phyloP scores from a whole-genome alignment of 2,113 vertebrate genomes.

The Uria lomvia region DNA sequence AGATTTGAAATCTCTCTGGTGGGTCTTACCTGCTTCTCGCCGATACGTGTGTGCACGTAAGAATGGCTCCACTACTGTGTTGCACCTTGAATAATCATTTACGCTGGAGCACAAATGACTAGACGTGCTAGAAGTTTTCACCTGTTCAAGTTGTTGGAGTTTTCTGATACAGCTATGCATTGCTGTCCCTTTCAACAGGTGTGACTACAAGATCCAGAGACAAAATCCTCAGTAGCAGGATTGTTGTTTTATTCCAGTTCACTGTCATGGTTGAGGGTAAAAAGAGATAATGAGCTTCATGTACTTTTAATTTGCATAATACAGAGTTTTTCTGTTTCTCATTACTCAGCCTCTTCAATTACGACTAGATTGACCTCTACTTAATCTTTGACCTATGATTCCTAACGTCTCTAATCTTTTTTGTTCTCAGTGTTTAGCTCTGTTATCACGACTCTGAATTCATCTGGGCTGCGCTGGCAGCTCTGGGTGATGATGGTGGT shows the following conservation, averaged over 20 bases:
- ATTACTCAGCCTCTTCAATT: neutral
- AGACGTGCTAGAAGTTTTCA: neutral
- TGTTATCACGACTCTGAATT: neutral
- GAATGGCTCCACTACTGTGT: neutral
- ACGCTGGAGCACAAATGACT: neutral
- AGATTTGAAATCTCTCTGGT: neutral
- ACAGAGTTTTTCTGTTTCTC: neutral
- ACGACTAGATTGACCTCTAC: neutral
- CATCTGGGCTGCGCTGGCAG: conserved; percentile 24
- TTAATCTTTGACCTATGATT: neutral
- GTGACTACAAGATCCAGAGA: neutral
- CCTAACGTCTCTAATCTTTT: neutral
- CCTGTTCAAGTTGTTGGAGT: neutral
- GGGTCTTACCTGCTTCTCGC: neutral
- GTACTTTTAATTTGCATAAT: neutral
- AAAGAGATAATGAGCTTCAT: neutral
- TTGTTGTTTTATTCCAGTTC: neutral
- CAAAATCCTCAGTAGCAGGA: neutral
- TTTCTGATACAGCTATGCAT: neutral
- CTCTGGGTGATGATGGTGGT: conserved; percentile 44
- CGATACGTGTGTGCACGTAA: rapidly evolving
- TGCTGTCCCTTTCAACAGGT: neutral
- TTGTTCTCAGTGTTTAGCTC: neutral
- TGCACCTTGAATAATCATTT: neutral
- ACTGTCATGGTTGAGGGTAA: neutral